Evolutionary conservation across 1,140 invertebrate genomes (phyloP).

Genomic region (Drosophila takahashii): DNA sequence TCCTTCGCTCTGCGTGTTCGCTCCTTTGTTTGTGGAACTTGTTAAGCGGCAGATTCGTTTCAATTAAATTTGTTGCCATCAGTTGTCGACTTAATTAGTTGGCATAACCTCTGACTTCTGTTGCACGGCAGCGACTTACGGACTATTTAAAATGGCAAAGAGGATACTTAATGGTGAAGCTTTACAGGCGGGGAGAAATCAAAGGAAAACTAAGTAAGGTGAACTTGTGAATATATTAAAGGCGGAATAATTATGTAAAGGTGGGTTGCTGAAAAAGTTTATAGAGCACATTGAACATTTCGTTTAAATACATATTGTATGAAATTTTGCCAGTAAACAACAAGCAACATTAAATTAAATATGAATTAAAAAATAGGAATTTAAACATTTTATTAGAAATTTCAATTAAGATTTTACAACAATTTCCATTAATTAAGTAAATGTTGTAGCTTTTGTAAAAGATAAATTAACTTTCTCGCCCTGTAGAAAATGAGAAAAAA

Average conservation of each 20-base stretch:
- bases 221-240: slow-evolving; percentile 1
- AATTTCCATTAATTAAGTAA: no score
- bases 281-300: neutral
- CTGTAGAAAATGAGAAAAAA: no score
- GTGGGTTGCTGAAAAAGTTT: neutral
- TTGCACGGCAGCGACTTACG: slow-evolving; percentile 16
- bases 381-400: no score
- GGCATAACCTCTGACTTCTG: slow-evolving; percentile 50
- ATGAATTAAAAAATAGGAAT: no score
- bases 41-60: slow-evolving; percentile 72
- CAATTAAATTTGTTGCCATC: slow-evolving; percentile 75
- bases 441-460: no score
- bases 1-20: slow-evolving; percentile 14
- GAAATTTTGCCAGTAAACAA: no score
- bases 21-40: slow-evolving; percentile 60
- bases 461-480: no score
- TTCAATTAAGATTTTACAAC: no score
- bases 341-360: no score
- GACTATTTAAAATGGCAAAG: neutral
- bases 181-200: neutral
- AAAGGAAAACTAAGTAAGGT: neutral
- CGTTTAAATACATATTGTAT: no score
- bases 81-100: slow-evolving; percentile 78
- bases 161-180: neutral
- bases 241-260: neutral